These are phyloP conservation scores for Myodes glareolus DNA, from an alignment of 2,113 vertebrate genomes.

Conservation along the genomic window DNA sequence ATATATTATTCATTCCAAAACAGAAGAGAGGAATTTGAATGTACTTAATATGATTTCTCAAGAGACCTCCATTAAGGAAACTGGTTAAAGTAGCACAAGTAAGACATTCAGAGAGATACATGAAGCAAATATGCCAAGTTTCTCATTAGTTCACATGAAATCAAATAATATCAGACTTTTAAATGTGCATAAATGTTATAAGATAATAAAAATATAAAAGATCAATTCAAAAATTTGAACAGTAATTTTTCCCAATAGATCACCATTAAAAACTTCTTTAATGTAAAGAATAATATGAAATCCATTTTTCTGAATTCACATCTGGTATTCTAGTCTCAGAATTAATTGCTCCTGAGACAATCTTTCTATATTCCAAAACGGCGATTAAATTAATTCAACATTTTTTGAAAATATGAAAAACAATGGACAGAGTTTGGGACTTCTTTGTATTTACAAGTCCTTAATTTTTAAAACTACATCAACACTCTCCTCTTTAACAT, in stretches of 20 bases:
- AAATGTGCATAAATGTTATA: background rate
- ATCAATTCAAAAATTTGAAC: background rate
- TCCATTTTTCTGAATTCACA: background rate
- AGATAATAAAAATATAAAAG: background rate
- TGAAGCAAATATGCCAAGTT: background rate
- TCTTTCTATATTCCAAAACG: background rate
- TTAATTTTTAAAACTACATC: background rate
- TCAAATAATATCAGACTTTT: background rate
- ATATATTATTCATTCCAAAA: background rate
- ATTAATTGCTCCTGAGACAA: background rate
- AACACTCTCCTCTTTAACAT: background rate
- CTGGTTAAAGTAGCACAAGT: background rate
- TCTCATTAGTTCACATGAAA: background rate
- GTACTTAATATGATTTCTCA: too few relatives aligned
- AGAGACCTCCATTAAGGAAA: background rate
- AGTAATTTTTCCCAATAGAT: background rate
- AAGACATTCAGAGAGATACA: background rate
- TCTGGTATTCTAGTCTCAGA: background rate
- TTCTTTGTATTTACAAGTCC: background rate
- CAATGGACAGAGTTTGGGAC: background rate
- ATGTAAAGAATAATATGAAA: background rate
- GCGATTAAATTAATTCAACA: background rate
- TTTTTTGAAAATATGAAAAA: background rate
- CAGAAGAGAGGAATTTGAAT: background rate
- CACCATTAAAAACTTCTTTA: background rate